Evolutionary conservation across 2,113 vertebrate genomes (phyloP).

Genomic region (Megaceryle maxima): DNA sequence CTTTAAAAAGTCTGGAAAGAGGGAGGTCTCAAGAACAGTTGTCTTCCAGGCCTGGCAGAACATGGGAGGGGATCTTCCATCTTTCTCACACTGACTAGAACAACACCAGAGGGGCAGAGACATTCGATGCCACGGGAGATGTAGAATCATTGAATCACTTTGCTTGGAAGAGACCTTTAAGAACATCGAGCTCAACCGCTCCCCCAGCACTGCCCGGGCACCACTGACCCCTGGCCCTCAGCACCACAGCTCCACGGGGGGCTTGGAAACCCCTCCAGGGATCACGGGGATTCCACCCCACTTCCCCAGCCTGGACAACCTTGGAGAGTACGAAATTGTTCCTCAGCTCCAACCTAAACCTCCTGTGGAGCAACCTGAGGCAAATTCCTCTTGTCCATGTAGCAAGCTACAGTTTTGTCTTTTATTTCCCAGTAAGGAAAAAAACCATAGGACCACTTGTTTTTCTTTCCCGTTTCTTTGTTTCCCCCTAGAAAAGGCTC

Average conservation of each 20-base stretch:
- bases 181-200: background rate
- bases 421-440: background rate
- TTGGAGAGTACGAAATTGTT: background rate
- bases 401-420: background rate
- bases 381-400: background rate
- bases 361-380: background rate
- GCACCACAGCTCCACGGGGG: background rate
- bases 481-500: background rate
- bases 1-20: background rate
- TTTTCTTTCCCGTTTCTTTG: accelerated
- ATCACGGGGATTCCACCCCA: background rate
- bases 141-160: background rate
- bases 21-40: background rate
- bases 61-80: background rate
- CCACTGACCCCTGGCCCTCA: background rate
- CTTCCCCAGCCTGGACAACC: background rate
- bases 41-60: background rate
- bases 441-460: background rate
- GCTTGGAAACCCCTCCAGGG: background rate
- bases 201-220: background rate
- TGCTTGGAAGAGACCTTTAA: background rate
- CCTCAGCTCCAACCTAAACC: background rate
- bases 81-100: background rate
- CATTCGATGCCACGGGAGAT: accelerated
- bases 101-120: background rate